Evolutionary conservation across 2,113 vertebrate species (phyloP).

Genomic region (Phalacrocorax aristotelis): DNA sequence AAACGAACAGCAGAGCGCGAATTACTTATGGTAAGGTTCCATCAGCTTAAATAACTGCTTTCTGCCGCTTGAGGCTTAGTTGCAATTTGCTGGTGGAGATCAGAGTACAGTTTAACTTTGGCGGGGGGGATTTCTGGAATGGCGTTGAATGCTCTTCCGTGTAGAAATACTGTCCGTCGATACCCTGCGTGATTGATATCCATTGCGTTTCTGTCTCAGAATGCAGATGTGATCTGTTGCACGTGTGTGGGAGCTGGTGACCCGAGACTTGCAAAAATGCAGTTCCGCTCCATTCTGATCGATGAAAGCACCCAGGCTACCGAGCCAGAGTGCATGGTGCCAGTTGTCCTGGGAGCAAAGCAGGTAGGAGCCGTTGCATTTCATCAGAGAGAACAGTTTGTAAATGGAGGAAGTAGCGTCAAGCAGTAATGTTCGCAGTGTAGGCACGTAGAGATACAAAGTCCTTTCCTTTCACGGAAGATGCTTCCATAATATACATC

Average conservation of each 20-base stretch:
- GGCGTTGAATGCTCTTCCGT: not conserved
- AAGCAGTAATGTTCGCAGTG: fast-evolving
- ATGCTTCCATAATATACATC: fast-evolving
- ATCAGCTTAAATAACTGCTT: fast-evolving
- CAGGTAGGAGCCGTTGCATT: slow-evolving; percentile 75
- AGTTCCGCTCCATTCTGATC: slow-evolving; percentile 97
- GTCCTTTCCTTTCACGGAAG: not conserved
- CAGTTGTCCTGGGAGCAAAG: slow-evolving; percentile 94
- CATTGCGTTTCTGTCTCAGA: slow-evolving; percentile 65
- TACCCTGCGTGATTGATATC: fast-evolving
- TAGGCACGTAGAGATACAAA: fast-evolving
- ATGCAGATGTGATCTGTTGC: slow-evolving; percentile 96
- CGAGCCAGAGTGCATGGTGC: slow-evolving; percentile 97
- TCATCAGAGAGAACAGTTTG: fast-evolving
- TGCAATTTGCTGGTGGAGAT: not conserved
- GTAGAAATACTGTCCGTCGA: not conserved
- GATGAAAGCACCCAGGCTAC: slow-evolving; percentile 98
- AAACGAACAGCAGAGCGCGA: slow-evolving; percentile 95
- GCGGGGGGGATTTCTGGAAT: not conserved
- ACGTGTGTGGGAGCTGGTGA: slow-evolving; percentile 96
- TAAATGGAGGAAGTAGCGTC: not conserved
- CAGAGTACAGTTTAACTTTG: not conserved
- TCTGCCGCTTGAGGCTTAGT: not conserved
- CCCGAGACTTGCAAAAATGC: slow-evolving; percentile 96
- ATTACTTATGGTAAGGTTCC: slow-evolving; percentile 87